Evolutionary conservation across 2,888 invertebrate species (phyloP), one percentile per base, ranked within the genome.

Genomic region (Pyrrhopygopsis socrates): DNA sequence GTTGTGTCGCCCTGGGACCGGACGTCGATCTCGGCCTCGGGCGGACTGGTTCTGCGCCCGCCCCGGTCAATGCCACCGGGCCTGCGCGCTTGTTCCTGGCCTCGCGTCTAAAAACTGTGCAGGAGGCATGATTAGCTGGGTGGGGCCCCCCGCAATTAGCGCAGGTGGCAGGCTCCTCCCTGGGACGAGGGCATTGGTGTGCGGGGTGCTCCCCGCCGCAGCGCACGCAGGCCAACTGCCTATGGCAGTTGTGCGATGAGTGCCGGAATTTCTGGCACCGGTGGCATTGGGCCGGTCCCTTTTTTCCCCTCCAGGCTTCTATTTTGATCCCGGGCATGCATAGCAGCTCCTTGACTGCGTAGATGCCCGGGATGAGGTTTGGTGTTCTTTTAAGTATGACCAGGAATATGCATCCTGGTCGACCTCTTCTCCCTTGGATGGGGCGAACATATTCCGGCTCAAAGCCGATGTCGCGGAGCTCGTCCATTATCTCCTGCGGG

Each of bases 221-320:
- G 2, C 71, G 63, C 34, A 76, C 76, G n/a, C 81, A 81, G 11
- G 81, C 81, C 20, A 24, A 30, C 9, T 20, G 30, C 1, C 88
- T 83, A 76, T 94, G 92, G 82, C 92, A 94, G 58, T 86, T 78
- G 29, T 84, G 82, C 11, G 81, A 85, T n/a, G 86, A 78, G 80
- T 93, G 92, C 9, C 91, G 29, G 34, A 93, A 93, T 0, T 75
- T 54, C 9, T 93, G 92, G 84, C 94, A 94, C 3, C 89, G 29
- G 79, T 86, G 86, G 34, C 86, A 86, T 29, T 83, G 83, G 0
- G 80, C 76, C 45, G 81, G 83, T 29, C 86, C 81, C 11, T 27
- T 38, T 15, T 76, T 82, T 5, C 73, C 81, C 24, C 38, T 58
- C 91, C 93, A 93, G 0, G 89, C 88, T 22, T 93, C 93, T 0